phyloP scores from a whole-genome alignment of 2,113 vertebrate genomes.

The Vireo altiloquus region DNA sequence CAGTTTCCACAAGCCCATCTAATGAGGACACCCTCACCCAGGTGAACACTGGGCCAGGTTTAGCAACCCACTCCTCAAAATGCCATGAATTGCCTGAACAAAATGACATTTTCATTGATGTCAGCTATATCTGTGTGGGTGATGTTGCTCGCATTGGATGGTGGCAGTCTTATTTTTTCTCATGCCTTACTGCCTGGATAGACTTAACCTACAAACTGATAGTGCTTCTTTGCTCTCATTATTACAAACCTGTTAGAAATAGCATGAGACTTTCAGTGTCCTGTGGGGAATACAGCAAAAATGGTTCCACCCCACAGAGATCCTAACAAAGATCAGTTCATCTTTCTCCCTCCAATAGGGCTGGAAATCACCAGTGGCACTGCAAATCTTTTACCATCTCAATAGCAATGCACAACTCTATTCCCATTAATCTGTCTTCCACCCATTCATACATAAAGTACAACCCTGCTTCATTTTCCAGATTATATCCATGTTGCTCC shows the following conservation, averaged over 20 bases:
- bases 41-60: neutral
- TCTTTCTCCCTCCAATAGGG: conserved; percentile 57
- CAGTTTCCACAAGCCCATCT: neutral
- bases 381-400: conserved; percentile 70
- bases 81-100: neutral
- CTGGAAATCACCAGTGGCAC: conserved; percentile 52
- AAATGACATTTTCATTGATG: neutral
- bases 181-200: neutral
- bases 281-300: conserved; percentile 30
- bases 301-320: conserved; percentile 41
- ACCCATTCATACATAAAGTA: conserved; percentile 65
- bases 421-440: conserved; percentile 71
- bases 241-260: conserved; percentile 68
- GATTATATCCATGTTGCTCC: conserved; percentile 61
- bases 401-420: conserved; percentile 71
- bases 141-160: neutral
- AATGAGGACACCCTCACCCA: neutral
- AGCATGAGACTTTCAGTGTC: conserved; percentile 48
- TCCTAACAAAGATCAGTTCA: conserved; percentile 66
- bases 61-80: neutral
- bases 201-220: neutral
- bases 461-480: conserved; percentile 69
- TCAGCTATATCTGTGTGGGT: neutral
- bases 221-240: conserved; percentile 17
- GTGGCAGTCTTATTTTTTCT: neutral